Evolutionary conservation across 2,797 vertebrate genomes (phyloP).

Genomic region (Malacoraja senta): DNA sequence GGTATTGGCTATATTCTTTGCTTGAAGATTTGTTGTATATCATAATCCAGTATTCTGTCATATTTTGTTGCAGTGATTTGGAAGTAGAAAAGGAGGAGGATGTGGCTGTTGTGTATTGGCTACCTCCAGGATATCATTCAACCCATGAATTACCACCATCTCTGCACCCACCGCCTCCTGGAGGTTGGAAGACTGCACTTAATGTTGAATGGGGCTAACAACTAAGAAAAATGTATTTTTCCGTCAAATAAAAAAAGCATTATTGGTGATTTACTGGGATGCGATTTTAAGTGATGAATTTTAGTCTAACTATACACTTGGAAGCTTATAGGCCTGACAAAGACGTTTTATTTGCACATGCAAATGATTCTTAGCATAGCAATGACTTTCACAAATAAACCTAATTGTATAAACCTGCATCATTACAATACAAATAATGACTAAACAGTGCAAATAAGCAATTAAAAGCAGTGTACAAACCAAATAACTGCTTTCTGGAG

Average conservation of each 20-base stretch:
- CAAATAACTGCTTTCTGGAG: background rate
- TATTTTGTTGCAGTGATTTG: constrained; percentile 49
- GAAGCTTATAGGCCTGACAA: background rate
- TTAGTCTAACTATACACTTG: background rate
- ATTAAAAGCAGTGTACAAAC: background rate
- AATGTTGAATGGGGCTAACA: constrained; percentile 78
- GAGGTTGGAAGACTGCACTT: constrained; percentile 63
- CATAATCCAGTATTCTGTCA: background rate
- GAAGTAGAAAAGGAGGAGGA: constrained; percentile 52
- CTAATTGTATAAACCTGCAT: background rate
- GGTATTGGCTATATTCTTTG: background rate
- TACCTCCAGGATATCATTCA: constrained; percentile 72
- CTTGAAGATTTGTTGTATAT: background rate
- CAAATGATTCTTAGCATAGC: background rate
- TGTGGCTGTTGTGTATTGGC: constrained; percentile 53
- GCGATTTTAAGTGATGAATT: background rate
- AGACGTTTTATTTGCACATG: background rate
- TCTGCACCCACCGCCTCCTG: constrained; percentile 68
- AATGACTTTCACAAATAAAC: background rate
- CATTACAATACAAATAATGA: background rate
- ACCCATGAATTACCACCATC: constrained; percentile 81
- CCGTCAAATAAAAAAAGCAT: too few relatives aligned
- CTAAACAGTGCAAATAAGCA: background rate
- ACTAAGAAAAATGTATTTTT: background rate
- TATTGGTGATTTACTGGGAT: background rate